phyloP scores from a whole-genome alignment of 2,797 vertebrate genomes.

The Synaphobranchus kaupii region DNA sequence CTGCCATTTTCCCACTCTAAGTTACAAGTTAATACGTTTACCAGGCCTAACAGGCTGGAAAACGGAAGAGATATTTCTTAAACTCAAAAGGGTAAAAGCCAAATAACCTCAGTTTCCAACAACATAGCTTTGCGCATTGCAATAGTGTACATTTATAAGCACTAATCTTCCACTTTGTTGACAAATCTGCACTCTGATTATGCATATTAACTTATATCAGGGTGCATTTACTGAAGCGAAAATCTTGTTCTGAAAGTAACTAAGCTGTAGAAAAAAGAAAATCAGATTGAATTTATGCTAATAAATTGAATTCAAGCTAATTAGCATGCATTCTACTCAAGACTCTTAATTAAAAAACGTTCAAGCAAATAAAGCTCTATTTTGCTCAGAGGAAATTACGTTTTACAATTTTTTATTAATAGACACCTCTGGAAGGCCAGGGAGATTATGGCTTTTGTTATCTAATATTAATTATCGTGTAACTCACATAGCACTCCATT shows the following conservation, averaged over 20 bases:
- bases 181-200: neutral
- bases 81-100: neutral
- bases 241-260: neutral
- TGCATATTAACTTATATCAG: neutral
- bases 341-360: constrained; percentile 33
- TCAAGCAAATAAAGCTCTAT: constrained; percentile 36
- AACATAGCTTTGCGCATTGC: neutral
- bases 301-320: constrained; percentile 38
- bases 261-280: constrained; percentile 5
- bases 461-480: constrained; percentile 34
- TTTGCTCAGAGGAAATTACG: constrained; percentile 36
- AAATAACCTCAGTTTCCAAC: neutral
- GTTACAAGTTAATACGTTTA: neutral
- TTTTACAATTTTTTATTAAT: constrained; percentile 26
- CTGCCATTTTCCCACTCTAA: neutral
- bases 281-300: constrained; percentile 28
- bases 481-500: constrained; percentile 16
- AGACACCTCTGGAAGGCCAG: constrained; percentile 24
- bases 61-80: neutral
- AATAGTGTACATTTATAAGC: neutral
- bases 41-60: neutral
- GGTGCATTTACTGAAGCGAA: neutral
- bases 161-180: neutral
- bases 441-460: constrained; percentile 22
- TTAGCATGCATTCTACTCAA: constrained; percentile 35